Conservation (phyloP, 2,888 invertebrate species). For the Lochmaea crataegi region DNA sequence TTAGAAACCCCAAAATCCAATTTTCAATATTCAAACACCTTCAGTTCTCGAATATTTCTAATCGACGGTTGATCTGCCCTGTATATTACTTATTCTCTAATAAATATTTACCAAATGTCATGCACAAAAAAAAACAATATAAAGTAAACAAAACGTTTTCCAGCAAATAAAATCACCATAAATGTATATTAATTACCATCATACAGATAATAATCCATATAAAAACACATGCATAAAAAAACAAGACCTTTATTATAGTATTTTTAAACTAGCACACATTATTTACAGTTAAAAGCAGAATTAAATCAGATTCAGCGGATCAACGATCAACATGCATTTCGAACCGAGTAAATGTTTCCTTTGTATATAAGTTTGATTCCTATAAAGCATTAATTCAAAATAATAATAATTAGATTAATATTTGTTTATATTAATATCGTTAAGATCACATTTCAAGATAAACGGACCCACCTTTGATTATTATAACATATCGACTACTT, state of each 20-base stretch:
- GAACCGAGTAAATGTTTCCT: too few species aligned
- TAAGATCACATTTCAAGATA: too few species aligned
- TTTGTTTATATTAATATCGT: too few species aligned
- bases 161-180: neutral
- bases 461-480: too few species aligned
- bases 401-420: too few species aligned
- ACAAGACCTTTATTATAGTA: constrained; percentile 12
- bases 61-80: too few species aligned
- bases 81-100: too few species aligned
- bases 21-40: too few species aligned
- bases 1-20: too few species aligned
- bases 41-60: too few species aligned
- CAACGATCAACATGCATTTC: too few species aligned
- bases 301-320: neutral
- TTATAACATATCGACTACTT: too few species aligned
- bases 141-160: constrained; percentile 1
- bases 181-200: neutral
- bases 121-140: neutral
- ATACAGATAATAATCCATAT: constrained; percentile 14
- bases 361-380: neutral
- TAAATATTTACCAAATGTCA: neutral
- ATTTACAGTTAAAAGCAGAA: neutral
- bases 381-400: neutral
- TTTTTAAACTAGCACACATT: constrained; percentile 10
- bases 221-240: constrained; percentile 30